These are phyloP conservation scores for Spheniscus mendiculus DNA, from an alignment of 2,113 vertebrate species.

Conservation along the genomic window DNA sequence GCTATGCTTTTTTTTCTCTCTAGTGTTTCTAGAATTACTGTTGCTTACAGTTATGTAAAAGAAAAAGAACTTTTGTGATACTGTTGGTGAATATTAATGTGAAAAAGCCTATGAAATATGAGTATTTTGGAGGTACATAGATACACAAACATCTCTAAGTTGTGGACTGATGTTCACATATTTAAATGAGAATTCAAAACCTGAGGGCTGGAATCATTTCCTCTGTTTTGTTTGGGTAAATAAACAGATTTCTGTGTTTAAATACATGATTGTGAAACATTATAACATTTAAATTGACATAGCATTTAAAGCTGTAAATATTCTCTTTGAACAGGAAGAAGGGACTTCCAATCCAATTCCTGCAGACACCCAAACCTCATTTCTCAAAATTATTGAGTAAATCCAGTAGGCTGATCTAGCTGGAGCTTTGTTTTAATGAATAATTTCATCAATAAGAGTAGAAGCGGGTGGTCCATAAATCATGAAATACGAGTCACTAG, in stretches of 20 bases:
- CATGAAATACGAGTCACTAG: background rate
- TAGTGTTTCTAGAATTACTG: conserved; percentile 88
- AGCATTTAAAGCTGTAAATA: background rate
- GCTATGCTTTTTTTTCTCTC: conserved; percentile 86
- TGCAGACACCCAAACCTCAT: background rate
- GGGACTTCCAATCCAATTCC: background rate
- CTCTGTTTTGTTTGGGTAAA: conserved; percentile 86
- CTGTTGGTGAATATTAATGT: conserved; percentile 90
- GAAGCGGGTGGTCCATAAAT: background rate
- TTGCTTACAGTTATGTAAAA: conserved; percentile 84
- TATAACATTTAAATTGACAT: conserved; percentile 5
- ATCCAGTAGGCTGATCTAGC: background rate
- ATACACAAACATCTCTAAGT: conserved; percentile 79
- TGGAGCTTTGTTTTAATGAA: background rate
- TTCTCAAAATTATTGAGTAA: background rate
- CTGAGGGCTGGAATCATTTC: conserved; percentile 84
- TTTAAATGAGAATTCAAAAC: conserved; percentile 81
- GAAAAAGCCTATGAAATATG: conserved; percentile 86
- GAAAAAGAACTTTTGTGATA: conserved; percentile 86
- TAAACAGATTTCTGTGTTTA: conserved; percentile 87
- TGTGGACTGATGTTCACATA: conserved; percentile 81
- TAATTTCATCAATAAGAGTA: background rate
- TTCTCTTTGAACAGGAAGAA: background rate
- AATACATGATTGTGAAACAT: conserved; percentile 71
- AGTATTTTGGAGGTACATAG: conserved; percentile 86